Conservation (phyloP, 2,888 invertebrate species). For the Latrodectus elegans region DNA sequence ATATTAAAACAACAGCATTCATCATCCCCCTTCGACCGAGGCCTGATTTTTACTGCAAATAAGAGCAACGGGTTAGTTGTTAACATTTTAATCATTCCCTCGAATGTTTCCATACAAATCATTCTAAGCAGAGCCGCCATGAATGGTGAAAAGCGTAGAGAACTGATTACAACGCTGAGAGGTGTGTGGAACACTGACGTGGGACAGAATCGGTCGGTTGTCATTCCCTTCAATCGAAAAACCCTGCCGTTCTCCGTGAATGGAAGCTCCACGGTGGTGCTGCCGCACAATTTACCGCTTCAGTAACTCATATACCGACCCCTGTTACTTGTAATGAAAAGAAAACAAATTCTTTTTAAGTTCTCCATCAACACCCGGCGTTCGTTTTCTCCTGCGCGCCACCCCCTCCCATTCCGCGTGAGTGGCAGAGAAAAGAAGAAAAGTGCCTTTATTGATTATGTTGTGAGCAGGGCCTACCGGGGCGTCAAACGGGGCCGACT, state of each 20-base stretch:
- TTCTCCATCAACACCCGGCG: slow-evolving; percentile 38
- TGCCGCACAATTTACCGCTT: slow-evolving; percentile 49
- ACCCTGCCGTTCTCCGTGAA: not conserved
- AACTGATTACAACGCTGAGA: too few species aligned
- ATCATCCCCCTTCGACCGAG: too few species aligned
- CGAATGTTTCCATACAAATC: too few species aligned
- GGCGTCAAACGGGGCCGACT: slow-evolving; percentile 51
- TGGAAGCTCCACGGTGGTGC: not conserved
- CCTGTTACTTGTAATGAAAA: slow-evolving; percentile 60
- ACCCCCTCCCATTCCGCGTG: not conserved
- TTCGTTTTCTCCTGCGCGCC: not conserved
- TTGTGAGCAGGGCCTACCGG: slow-evolving; percentile 12
- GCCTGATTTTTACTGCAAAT: too few species aligned
- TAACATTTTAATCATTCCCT: too few species aligned
- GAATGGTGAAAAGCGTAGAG: too few species aligned
- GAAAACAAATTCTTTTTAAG: slow-evolving; percentile 63
- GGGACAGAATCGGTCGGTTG: not conserved
- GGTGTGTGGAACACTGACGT: not conserved
- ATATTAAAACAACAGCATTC: too few species aligned
- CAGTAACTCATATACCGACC: slow-evolving; percentile 37
- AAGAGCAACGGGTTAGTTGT: too few species aligned
- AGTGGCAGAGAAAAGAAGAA: slow-evolving; percentile 8
- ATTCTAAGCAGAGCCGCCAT: too few species aligned
- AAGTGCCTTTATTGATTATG: slow-evolving; percentile 54
- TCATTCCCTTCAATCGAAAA: not conserved